These are phyloP conservation scores for Philhelius pedissequus DNA, from an alignment of 2,888 invertebrate genomes.

Conservation along the genomic window DNA sequence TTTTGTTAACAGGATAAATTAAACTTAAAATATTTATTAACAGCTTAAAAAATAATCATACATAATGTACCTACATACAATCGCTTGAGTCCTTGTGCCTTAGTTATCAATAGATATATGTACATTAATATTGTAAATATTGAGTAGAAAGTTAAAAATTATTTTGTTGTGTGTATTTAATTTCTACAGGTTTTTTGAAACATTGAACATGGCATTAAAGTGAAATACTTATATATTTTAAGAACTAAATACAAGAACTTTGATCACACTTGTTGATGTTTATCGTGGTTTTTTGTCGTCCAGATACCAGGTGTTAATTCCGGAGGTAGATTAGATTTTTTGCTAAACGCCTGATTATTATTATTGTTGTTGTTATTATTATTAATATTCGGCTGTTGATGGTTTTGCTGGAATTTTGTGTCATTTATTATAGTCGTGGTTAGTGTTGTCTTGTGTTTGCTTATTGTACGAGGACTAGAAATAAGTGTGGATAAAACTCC, in stretches of 20 bases:
- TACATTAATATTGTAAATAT: conserved; percentile 38
- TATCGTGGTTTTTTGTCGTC: conserved; percentile 77
- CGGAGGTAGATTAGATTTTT: conserved; percentile 78
- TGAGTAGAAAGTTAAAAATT: conserved; percentile 6
- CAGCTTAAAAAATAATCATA: background rate
- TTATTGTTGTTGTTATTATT: conserved; percentile 94
- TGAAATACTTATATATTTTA: background rate
- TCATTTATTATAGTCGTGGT: conserved; percentile 31
- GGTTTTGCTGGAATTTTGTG: conserved; percentile 37
- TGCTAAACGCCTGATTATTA: conserved; percentile 72
- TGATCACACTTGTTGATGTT: conserved; percentile 66
- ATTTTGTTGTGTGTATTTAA: background rate
- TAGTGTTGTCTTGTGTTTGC: conserved; percentile 71
- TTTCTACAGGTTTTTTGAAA: background rate
- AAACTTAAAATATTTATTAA: background rate
- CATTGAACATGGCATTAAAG: background rate
- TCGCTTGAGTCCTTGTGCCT: background rate
- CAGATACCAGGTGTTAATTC: conserved; percentile 78
- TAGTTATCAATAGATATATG: conserved; percentile 5
- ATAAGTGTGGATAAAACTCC: conserved; percentile 76
- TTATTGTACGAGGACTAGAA: conserved; percentile 77
- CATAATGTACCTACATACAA: too few species aligned
- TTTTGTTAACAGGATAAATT: conserved; percentile 16
- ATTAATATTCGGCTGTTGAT: conserved; percentile 86
- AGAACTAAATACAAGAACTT: background rate